These are phyloP conservation scores for Onychorhynchus coronatus DNA, from an alignment of 2,113 vertebrate genomes.

Conservation along the genomic window DNA sequence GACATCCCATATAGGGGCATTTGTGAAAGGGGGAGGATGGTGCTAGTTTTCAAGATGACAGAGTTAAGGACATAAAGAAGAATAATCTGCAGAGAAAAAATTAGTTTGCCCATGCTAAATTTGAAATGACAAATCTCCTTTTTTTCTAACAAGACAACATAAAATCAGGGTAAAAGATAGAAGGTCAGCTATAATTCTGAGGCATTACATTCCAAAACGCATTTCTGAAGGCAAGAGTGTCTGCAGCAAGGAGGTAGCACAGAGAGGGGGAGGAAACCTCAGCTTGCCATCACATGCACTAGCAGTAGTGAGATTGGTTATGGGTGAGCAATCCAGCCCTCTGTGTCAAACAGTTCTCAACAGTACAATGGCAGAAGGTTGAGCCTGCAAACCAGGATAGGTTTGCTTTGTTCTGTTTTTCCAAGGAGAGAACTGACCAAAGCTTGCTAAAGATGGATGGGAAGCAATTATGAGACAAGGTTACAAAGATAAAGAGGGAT, in stretches of 20 bases:
- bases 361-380: background rate
- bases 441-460: background rate
- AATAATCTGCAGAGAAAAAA: background rate
- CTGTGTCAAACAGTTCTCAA: background rate
- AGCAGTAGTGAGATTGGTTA: background rate
- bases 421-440: background rate
- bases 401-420: background rate
- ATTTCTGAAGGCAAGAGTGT: background rate
- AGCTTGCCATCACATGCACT: background rate
- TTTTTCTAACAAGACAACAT: background rate
- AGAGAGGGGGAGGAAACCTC: background rate
- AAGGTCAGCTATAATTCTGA: background rate
- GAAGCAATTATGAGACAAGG: background rate
- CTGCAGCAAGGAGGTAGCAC: background rate
- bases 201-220: background rate
- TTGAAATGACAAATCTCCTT: background rate
- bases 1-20: background rate
- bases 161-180: background rate
- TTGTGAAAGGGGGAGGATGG: background rate
- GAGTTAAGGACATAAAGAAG: background rate
- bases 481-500: background rate
- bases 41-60: background rate
- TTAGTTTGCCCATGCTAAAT: background rate
- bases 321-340: background rate
- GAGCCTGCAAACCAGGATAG: background rate